These are phyloP conservation scores for Tribolium madens DNA, from an alignment of 1,140 invertebrate genomes.

Conservation along the genomic window DNA sequence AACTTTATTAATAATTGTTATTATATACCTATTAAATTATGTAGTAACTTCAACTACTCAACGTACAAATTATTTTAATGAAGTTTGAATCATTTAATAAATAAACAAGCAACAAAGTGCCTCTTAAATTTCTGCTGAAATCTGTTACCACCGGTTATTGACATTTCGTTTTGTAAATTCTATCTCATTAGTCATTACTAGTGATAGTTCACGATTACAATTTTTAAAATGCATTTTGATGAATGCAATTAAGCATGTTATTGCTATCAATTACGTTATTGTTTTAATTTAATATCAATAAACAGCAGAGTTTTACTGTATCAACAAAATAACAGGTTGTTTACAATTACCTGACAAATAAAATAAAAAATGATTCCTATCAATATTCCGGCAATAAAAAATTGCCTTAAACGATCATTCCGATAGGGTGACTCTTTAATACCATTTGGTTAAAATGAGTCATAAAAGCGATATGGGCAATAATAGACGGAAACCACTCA, in stretches of 20 bases:
- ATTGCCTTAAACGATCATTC: conserved; percentile 19
- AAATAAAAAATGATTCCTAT: neutral
- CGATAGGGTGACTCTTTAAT: conserved; percentile 29
- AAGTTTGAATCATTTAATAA: conserved; percentile 4
- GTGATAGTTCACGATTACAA: no score
- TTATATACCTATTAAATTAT: conserved; percentile 4
- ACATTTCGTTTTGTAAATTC: no score
- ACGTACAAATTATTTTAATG: conserved; percentile 3
- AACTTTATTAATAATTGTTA: conserved; percentile 32
- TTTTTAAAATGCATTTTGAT: no score
- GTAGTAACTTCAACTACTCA: conserved; percentile 1
- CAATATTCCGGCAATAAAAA: conserved; percentile 27
- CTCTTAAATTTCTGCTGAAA: neutral
- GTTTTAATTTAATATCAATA: no score
- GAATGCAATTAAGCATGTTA: no score
- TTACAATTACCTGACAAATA: no score
- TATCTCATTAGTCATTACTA: no score
- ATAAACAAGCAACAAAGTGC: neutral
- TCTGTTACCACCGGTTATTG: neutral
- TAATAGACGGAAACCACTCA: conserved; percentile 48
- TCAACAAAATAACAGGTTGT: no score
- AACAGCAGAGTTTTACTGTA: no score
- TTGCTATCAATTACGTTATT: no score
- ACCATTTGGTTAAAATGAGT: conserved; percentile 39
- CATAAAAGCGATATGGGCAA: conserved; percentile 44